These are phyloP conservation scores for Protomyctophum bolini DNA, from an alignment of 2,113 vertebrate species.

Conservation along the genomic window DNA sequence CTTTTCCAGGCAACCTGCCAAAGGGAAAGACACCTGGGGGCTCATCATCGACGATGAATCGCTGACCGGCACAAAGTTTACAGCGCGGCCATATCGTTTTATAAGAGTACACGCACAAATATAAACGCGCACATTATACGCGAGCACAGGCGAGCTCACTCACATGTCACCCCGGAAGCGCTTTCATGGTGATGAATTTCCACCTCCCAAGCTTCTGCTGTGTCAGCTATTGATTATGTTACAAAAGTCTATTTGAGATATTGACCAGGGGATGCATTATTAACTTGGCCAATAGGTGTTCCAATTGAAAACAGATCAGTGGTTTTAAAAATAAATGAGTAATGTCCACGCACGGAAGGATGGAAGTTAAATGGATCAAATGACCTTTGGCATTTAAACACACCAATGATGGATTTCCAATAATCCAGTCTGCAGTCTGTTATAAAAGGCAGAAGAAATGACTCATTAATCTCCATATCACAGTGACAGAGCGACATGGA, in stretches of 20 bases:
- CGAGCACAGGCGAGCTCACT: not conserved
- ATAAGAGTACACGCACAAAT: constrained; percentile 21
- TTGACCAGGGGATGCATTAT: constrained; percentile 32
- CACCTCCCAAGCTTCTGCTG: not conserved
- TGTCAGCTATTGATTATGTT: constrained; percentile 29
- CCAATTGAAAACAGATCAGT: not conserved
- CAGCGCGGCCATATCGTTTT: constrained; percentile 20
- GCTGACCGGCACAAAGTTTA: constrained; percentile 56
- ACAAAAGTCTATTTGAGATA: constrained; percentile 23
- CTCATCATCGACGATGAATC: constrained; percentile 46
- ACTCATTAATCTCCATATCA: constrained; percentile 23
- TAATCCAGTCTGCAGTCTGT: not conserved
- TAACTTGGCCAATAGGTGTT: constrained; percentile 33
- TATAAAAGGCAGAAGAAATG: not conserved
- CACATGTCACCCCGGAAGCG: not conserved
- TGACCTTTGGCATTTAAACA: constrained; percentile 35
- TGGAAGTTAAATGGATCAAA: not conserved
- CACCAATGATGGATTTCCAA: constrained; percentile 10
- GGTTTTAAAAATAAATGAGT: not conserved
- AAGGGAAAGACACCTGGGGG: constrained; percentile 52
- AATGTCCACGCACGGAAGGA: not conserved
- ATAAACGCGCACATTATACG: not conserved
- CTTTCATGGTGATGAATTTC: constrained; percentile 32
- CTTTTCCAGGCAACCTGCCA: constrained; percentile 59
- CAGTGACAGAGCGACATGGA: constrained; percentile 47